Percentiles rank a stretch among this genome's conserved stretches.
Conservation (phyloP, 2,888 invertebrate species). For the Eupithecia subfuscata region DNA sequence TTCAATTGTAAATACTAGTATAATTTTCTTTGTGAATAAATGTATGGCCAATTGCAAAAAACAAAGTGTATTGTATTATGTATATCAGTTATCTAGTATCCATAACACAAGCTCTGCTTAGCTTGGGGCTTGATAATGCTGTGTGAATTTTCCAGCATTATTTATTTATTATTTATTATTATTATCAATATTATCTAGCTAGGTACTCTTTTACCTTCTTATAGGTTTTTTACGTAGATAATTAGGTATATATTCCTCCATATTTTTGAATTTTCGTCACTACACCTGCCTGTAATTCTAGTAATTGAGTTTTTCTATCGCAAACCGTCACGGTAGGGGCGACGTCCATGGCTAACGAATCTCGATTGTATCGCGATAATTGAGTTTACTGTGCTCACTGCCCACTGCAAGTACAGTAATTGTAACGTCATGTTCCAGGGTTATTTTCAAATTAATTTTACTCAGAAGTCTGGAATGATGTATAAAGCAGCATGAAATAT, state of each 20-base stretch:
- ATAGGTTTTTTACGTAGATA: neutral
- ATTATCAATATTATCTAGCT: neutral
- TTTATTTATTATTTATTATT: no score
- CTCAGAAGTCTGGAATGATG: neutral
- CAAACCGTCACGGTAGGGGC: conserved; percentile 55
- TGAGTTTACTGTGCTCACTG: conserved; percentile 41
- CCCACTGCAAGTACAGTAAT: conserved; percentile 38
- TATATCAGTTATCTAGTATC: no score
- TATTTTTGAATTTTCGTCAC: conserved; percentile 47
- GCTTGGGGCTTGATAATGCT: no score
- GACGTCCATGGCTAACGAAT: conserved; percentile 51
- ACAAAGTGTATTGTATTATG: no score
- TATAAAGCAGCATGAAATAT: neutral
- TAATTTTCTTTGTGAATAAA: no score
- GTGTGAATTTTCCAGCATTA: no score
- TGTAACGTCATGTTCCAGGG: conserved; percentile 4
- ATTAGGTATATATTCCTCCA: neutral
- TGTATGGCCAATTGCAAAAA: no score
- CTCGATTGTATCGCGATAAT: conserved; percentile 65
- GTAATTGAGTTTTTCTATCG: conserved; percentile 59
- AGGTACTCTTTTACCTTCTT: neutral
- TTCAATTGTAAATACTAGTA: no score
- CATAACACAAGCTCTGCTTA: no score
- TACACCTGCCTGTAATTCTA: conserved; percentile 61
- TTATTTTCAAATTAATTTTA: neutral